phyloP scores from a whole-genome alignment of 2,797 vertebrate genomes.

The Coccyzus lansbergi region DNA sequence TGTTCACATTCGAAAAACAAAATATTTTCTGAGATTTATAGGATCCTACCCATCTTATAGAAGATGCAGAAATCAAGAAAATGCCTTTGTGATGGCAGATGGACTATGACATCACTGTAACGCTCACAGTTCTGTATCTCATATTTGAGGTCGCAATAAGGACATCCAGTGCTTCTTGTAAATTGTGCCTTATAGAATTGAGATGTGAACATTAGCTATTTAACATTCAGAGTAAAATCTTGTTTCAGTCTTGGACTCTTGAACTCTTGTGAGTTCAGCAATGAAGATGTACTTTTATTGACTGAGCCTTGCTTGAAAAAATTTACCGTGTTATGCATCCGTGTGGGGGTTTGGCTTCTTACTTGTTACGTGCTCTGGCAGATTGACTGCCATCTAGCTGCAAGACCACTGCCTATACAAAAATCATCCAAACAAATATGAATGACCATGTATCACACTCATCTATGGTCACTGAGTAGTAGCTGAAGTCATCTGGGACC shows the following conservation, averaged over 20 bases:
- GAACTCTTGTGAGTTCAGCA: neutral
- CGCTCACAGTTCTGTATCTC: neutral
- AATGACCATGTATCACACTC: neutral
- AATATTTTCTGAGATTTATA: neutral
- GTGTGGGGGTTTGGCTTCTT: neutral
- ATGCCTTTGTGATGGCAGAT: neutral
- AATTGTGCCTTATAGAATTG: neutral
- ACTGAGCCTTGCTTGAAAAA: neutral
- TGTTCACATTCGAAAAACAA: neutral
- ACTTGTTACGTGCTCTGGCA: neutral
- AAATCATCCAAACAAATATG: neutral
- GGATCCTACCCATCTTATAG: neutral
- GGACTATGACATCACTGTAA: neutral
- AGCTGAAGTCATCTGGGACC: slow-evolving; percentile 5
- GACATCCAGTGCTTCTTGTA: neutral
- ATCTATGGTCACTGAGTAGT: neutral
- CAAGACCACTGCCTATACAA: neutral
- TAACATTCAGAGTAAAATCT: neutral
- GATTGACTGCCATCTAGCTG: neutral
- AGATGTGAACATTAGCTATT: neutral
- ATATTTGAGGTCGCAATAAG: neutral
- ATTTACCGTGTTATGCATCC: neutral
- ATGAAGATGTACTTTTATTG: neutral
- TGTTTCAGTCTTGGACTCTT: neutral
- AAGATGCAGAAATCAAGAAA: neutral